Base-by-base conservation (phyloP, 2,888 invertebrate genomes). In the Sthenelais limicola region DNA sequence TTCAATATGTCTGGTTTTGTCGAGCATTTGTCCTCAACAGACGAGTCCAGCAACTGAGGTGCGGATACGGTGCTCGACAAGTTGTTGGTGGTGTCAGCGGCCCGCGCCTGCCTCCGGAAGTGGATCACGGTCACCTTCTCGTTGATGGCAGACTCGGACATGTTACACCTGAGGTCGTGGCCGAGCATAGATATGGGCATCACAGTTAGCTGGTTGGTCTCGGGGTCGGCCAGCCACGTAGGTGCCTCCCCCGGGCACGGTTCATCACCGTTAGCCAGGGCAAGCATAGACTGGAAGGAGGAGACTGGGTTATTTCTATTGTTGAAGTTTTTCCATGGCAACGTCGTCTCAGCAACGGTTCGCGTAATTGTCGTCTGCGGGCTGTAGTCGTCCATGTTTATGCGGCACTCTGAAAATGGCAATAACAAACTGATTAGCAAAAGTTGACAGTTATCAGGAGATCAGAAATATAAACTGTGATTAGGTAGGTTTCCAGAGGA, bases 141-240 rank as follows among this genome's bases (percentile, higher is more conserved):
- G 32, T 2, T 28, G 32, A 56, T 9, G 32, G n/a, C 12, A 12
- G 52, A 12, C 5, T 52, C n/a, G 24, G 52, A 24, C 26, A 3
- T 18, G 18, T 43, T 18, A 12, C 18, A 43, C 43, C 9, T 18
- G 43, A 18, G 43, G 12, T 18, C 43, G 49, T 49, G 49, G 49
- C 21, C 5, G 7, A n/a, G n/a, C 21, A 49, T 7, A n/a, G 49
- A 18, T 9, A 26, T 9, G 49, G n/a, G 5, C 12, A 18, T 24
- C 48, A 28, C 30, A 26, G 2, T 18, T 48, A 47, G 12, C n/a
- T n/a, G n/a, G n/a, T n/a, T n/a, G n/a, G n/a, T 67, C 18, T 49
- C 51, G 5, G 21, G 35, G 47, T 38, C 62, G 32, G 95, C 94
- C 54, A 96, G 96, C 97, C 97, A 97, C 18, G 95, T 92, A 15